phyloP scores from a whole-genome alignment of 2,888 invertebrate genomes.

The Platypus cylindrus region DNA sequence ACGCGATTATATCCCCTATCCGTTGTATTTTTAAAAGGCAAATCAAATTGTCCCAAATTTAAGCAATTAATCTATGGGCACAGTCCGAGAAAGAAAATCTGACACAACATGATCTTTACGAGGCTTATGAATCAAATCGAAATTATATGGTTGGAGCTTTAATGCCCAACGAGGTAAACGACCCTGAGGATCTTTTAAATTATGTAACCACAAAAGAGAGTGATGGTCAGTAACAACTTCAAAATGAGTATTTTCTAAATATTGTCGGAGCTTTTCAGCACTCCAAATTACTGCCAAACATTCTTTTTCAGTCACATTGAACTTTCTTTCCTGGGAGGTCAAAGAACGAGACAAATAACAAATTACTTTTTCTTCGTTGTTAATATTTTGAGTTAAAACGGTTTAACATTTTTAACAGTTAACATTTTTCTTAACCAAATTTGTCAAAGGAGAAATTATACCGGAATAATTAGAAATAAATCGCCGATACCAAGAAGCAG shows the following conservation, averaged over 20 bases:
- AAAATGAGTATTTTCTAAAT: conserved; percentile 18
- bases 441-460: conserved; percentile 6
- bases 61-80: too few species aligned
- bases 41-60: too few species aligned
- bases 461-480: conserved; percentile 5
- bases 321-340: conserved; percentile 19
- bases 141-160: conserved; percentile 14
- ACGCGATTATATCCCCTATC: neutral
- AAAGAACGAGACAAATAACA: conserved; percentile 20
- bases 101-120: conserved; percentile 15
- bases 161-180: conserved; percentile 18
- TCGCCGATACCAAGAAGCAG: conserved; percentile 11
- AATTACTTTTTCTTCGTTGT: conserved; percentile 19
- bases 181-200: conserved; percentile 17
- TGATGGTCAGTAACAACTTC: conserved; percentile 20
- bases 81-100: conserved; percentile 15
- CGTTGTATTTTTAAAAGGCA: neutral
- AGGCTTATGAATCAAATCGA: conserved; percentile 17
- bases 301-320: conserved; percentile 20
- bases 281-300: conserved; percentile 16
- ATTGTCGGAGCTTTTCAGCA: conserved; percentile 12
- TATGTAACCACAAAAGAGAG: conserved; percentile 17
- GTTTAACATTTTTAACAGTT: neutral
- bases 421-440: too few species aligned
- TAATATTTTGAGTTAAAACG: conserved; percentile 16